Evolutionary conservation across 2,113 vertebrate species (phyloP).

Genomic region (Pterocles gutturalis): DNA sequence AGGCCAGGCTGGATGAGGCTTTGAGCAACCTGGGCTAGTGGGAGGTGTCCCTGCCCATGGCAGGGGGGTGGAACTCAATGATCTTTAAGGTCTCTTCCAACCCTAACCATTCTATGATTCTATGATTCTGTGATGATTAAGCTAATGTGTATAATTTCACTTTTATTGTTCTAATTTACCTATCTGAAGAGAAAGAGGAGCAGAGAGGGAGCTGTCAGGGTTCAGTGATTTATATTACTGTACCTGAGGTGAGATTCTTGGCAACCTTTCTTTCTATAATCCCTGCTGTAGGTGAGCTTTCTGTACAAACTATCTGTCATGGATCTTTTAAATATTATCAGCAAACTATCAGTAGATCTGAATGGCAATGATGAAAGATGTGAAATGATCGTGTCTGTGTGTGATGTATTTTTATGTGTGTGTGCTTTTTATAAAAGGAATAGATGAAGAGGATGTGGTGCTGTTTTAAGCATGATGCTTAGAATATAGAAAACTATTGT

Average conservation of each 20-base stretch:
- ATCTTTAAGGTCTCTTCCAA: too few relatives aligned
- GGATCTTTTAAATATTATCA: not conserved
- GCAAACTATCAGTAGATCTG: not conserved
- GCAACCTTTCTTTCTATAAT: not conserved
- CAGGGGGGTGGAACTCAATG: too few relatives aligned
- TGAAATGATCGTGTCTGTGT: not conserved
- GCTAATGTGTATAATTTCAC: not conserved
- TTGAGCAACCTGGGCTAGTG: too few relatives aligned
- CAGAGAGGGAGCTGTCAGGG: not conserved
- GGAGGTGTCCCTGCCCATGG: too few relatives aligned
- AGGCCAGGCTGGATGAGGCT: too few relatives aligned
- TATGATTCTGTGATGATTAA: not conserved
- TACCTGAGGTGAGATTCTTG: not conserved
- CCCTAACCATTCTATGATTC: too few relatives aligned
- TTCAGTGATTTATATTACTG: not conserved
- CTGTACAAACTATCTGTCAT: not conserved
- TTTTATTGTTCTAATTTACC: not conserved
- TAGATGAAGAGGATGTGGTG: not conserved
- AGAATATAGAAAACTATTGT: not conserved
- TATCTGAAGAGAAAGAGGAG: not conserved
- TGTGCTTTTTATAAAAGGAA: not conserved
- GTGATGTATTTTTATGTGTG: not conserved
- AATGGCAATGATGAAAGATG: not conserved
- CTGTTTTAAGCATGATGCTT: not conserved
- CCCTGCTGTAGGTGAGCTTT: not conserved